These are phyloP conservation scores for Chaenogobius annularis DNA, from an alignment of 2,113 vertebrate genomes.

Conservation along the genomic window DNA sequence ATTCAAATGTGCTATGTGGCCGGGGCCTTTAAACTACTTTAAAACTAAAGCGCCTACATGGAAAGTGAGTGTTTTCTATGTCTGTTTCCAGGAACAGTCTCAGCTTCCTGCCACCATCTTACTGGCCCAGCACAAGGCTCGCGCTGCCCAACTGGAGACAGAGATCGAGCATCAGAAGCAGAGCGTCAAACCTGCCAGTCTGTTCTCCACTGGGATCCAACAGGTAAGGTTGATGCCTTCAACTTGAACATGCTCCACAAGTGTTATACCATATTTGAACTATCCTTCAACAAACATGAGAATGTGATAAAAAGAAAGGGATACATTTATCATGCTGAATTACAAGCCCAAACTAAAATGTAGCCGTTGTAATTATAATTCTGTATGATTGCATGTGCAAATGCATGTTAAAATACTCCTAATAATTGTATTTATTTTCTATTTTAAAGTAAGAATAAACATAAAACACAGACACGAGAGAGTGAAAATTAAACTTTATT, in stretches of 20 bases:
- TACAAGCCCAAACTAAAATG: not conserved
- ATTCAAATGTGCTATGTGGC: slow-evolving; percentile 43
- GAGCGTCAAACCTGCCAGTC: slow-evolving; percentile 83
- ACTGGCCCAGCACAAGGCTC: slow-evolving; percentile 93
- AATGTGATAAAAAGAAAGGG: not conserved
- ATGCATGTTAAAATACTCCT: no score
- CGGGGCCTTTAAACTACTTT: slow-evolving; percentile 27
- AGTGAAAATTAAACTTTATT: no score
- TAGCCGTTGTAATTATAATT: no score
- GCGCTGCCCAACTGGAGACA: slow-evolving; percentile 87
- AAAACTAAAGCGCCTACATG: slow-evolving; percentile 2
- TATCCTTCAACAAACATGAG: not conserved
- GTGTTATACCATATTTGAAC: not conserved
- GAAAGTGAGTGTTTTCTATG: slow-evolving; percentile 7
- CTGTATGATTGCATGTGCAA: no score
- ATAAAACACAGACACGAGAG: no score
- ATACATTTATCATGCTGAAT: not conserved
- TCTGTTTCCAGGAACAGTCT: slow-evolving; percentile 85
- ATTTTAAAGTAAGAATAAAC: no score
- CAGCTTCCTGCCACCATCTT: slow-evolving; percentile 90
- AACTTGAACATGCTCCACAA: not conserved
- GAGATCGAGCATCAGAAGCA: slow-evolving; percentile 89
- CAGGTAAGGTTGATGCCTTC: slow-evolving; percentile 80
- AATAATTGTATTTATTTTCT: no score
- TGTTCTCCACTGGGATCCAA: slow-evolving; percentile 96